Percentiles rank a stretch among this genome's conserved stretches.
Evolutionary conservation across 2,888 invertebrate species (phyloP).

Genomic region (Eulithis prunata): DNA sequence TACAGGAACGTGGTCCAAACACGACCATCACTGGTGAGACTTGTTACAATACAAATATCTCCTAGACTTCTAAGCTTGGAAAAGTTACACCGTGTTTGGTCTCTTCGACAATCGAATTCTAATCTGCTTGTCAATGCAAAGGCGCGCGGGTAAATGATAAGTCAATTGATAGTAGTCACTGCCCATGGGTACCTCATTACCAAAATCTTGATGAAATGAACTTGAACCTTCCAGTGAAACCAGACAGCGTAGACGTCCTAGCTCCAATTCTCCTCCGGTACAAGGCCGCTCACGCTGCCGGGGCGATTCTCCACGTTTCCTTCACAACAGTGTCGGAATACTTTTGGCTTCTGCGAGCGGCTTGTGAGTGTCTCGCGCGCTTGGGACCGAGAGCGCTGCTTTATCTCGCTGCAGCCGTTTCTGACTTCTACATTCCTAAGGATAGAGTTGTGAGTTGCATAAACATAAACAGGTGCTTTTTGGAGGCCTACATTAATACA

Average conservation of each 20-base stretch:
- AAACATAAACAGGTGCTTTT: background rate
- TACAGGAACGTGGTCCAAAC: conserved; percentile 86
- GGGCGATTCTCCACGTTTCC: conserved; percentile 89
- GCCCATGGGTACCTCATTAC: too few relatives aligned
- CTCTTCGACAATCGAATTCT: too few relatives aligned
- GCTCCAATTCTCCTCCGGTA: conserved; percentile 90
- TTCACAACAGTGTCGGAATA: conserved; percentile 96
- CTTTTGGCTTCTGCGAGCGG: conserved; percentile 94
- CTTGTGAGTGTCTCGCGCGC: conserved; percentile 89
- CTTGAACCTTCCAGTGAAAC: conserved; percentile 83
- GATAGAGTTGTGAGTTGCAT: conserved; percentile 90
- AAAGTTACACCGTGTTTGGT: too few relatives aligned
- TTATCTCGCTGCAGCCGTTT: conserved; percentile 99
- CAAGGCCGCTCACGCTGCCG: conserved; percentile 90
- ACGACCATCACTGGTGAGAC: conserved; percentile 86
- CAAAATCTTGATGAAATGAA: too few relatives aligned
- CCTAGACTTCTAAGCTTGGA: too few relatives aligned
- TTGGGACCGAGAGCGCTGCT: conserved; percentile 89
- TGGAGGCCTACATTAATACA: too few relatives aligned
- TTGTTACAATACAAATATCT: background rate
- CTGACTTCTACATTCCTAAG: conserved; percentile 98
- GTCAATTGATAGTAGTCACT: too few relatives aligned
- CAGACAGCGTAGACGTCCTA: conserved; percentile 89
- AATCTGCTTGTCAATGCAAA: too few relatives aligned
- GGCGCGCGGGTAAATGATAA: too few relatives aligned